phyloP scores from a whole-genome alignment of 2,113 vertebrate genomes.

The Ictalurus furcatus region DNA sequence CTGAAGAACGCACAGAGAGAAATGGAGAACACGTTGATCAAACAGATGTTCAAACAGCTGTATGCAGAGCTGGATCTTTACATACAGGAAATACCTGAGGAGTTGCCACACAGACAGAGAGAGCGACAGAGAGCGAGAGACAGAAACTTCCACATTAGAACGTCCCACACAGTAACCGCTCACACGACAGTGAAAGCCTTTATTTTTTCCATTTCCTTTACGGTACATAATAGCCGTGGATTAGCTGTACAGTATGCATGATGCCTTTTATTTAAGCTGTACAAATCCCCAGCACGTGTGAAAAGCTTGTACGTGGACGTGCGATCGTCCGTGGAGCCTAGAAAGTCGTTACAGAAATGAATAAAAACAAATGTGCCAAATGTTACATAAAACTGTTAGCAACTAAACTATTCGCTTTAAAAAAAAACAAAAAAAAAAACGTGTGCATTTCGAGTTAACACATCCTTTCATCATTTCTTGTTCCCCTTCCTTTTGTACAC shows the following conservation, averaged over 20 bases:
- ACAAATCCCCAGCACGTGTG: not conserved
- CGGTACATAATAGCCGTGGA: not conserved
- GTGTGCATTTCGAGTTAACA: not conserved
- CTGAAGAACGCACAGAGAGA: constrained; percentile 46
- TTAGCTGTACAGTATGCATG: not conserved
- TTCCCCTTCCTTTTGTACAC: constrained; percentile 33
- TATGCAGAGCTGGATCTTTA: constrained; percentile 1
- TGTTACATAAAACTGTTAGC: not conserved
- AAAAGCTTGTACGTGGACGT: not conserved
- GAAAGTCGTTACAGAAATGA: not conserved
- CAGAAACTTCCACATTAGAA: not conserved
- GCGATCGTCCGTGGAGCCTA: not conserved
- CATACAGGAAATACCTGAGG: constrained; percentile 23
- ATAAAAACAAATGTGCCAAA: not conserved
- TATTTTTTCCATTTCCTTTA: not conserved
- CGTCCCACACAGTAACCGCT: not conserved
- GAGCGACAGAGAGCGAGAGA: not conserved
- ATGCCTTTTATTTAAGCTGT: not conserved
- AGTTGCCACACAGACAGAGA: constrained; percentile 36
- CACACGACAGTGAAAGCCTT: not conserved
- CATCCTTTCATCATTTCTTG: not conserved
- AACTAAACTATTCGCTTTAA: not conserved
- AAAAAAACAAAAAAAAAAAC: not conserved
- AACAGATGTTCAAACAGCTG: constrained; percentile 31
- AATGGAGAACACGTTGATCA: constrained; percentile 32